Evolutionary conservation across 2,797 vertebrate species (phyloP).

Genomic region (Sarcoramphus papa): DNA sequence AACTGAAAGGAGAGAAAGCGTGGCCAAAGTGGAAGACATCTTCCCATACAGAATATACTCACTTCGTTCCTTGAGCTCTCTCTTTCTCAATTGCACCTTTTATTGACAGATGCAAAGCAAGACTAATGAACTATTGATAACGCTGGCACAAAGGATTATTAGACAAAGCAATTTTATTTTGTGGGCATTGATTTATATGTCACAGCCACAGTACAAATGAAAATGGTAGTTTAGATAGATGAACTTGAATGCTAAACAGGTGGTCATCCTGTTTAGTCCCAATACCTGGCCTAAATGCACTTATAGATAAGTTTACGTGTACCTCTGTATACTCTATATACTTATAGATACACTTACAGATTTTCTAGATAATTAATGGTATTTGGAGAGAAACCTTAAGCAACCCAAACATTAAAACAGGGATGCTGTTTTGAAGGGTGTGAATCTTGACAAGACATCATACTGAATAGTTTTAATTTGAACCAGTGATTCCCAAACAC

Average conservation of each 20-base stretch:
- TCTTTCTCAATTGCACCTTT: neutral
- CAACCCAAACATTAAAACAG: neutral
- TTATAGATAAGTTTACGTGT: neutral
- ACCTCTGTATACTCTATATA: neutral
- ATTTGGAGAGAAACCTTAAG: neutral
- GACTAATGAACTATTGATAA: constrained; percentile 56
- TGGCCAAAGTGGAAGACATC: neutral
- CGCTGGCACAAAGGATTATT: constrained; percentile 44
- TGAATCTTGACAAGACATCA: neutral
- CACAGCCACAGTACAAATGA: neutral
- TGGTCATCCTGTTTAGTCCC: neutral
- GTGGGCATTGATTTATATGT: constrained; percentile 27
- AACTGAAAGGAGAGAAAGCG: neutral
- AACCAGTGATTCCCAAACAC: neutral
- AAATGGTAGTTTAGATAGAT: neutral
- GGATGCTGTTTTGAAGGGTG: neutral
- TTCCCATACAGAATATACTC: neutral
- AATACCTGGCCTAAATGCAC: neutral
- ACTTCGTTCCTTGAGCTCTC: neutral
- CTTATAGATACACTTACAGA: accelerated
- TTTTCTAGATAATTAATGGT: neutral
- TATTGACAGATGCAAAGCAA: constrained; percentile 38
- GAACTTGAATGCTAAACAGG: neutral
- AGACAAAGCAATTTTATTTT: constrained; percentile 42
- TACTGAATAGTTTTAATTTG: neutral